Evolutionary conservation across 2,888 invertebrate species (phyloP).

Genomic region (Dascillus cervinus): DNA sequence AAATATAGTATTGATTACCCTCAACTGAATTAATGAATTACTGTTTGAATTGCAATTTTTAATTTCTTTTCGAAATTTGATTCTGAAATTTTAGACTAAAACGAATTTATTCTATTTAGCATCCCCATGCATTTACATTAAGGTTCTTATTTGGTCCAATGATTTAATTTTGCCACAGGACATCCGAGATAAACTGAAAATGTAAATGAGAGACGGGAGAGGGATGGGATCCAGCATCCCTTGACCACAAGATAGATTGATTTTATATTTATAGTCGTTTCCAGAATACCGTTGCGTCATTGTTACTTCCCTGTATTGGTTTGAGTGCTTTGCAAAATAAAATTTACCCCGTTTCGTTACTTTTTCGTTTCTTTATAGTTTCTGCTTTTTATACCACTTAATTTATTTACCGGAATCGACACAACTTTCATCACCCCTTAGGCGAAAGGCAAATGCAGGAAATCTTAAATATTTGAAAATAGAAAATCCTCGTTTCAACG

Average conservation of each 20-base stretch:
- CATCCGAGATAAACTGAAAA: slow-evolving; percentile 18
- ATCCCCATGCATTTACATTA: background rate
- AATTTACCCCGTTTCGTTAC: background rate
- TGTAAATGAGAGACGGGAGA: slow-evolving; percentile 20
- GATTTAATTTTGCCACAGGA: slow-evolving; percentile 12
- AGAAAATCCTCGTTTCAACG: no score
- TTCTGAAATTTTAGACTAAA: no score
- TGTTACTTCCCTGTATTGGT: slow-evolving; percentile 12
- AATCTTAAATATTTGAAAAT: no score
- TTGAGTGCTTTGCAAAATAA: background rate
- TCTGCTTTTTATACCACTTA: background rate
- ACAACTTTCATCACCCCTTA: no score
- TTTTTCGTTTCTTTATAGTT: no score
- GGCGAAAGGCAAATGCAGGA: no score
- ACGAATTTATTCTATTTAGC: no score
- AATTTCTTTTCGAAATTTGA: no score
- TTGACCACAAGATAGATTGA: slow-evolving; percentile 23
- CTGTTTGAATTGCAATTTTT: no score
- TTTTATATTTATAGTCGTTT: slow-evolving; percentile 19
- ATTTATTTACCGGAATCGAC: slow-evolving; percentile 2
- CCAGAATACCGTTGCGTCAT: slow-evolving; percentile 20
- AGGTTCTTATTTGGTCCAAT: slow-evolving; percentile 5
- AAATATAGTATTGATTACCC: no score
- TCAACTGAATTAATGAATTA: no score
- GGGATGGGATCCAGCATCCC: slow-evolving; percentile 16